Conservation (phyloP, 2,113 vertebrate species). For the Montifringilla adamsi region DNA sequence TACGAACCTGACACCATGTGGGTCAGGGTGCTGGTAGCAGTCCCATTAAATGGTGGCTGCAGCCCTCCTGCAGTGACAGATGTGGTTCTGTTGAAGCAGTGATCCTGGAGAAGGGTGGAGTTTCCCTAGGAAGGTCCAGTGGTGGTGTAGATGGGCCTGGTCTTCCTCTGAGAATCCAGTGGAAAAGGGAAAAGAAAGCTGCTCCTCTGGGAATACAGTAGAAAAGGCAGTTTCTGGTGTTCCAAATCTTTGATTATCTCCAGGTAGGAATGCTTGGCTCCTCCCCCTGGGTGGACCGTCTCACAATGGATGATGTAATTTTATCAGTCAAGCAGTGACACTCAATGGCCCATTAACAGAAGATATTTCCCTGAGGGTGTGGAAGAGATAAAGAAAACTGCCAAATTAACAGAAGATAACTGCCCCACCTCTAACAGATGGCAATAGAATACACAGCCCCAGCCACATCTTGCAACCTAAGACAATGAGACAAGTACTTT, state of each 20-base stretch:
- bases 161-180: too few species aligned
- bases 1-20: not conserved
- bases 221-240: too few species aligned
- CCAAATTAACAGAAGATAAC: not conserved
- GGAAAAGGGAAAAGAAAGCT: too few species aligned
- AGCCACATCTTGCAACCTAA: not conserved
- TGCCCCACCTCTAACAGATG: not conserved
- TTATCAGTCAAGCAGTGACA: not conserved
- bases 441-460: not conserved
- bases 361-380: not conserved
- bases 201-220: too few species aligned
- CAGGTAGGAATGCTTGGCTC: too few species aligned
- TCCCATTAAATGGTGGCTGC: too few species aligned
- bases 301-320: not conserved
- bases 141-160: too few species aligned
- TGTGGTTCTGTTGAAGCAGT: too few species aligned
- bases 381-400: not conserved
- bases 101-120: too few species aligned
- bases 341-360: not conserved
- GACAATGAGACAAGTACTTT: not conserved
- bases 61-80: too few species aligned
- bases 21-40: not conserved
- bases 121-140: too few species aligned
- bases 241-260: too few species aligned
- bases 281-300: not conserved